Conservation (phyloP, 1,140 invertebrate genomes). For the Lithobius niger region DNA sequence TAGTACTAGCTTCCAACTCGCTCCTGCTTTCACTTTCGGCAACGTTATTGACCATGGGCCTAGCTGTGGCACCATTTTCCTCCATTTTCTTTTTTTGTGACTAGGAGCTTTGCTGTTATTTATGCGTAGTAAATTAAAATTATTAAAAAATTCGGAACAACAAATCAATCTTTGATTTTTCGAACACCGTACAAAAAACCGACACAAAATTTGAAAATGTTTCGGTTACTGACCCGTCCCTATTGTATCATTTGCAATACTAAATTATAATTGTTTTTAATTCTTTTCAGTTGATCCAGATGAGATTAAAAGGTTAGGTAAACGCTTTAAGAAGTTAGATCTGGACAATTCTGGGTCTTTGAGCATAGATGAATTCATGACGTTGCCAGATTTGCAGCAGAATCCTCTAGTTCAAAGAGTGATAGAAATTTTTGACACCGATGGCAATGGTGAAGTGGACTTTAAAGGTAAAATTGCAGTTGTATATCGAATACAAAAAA, state of each 20-base stretch:
- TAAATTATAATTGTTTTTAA: neutral
- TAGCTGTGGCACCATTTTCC: too few relatives aligned
- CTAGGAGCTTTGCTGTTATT: too few relatives aligned
- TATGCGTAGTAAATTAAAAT: too few relatives aligned
- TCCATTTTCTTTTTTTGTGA: too few relatives aligned
- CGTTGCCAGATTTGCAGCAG: slow-evolving; percentile 91
- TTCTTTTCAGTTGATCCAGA: slow-evolving; percentile 77
- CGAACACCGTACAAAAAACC: too few relatives aligned
- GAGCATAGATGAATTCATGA: slow-evolving; percentile 98
- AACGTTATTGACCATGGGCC: too few relatives aligned
- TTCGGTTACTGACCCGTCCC: neutral
- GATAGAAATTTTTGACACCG: slow-evolving; percentile 97
- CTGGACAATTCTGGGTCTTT: slow-evolving; percentile 94
- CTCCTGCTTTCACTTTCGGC: too few relatives aligned
- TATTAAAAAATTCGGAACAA: neutral
- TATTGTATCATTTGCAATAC: neutral
- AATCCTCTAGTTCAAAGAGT: slow-evolving; percentile 96
- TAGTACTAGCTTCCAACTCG: too few relatives aligned
- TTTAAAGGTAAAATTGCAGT: slow-evolving; percentile 73
- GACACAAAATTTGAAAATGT: too few relatives aligned
- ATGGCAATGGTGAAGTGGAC: slow-evolving; percentile 95
- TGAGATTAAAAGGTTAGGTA: slow-evolving; percentile 92
- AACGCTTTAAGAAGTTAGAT: slow-evolving; percentile 93
- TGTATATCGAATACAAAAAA: too few relatives aligned
- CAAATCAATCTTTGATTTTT: too few relatives aligned